Percentiles rank a stretch among this genome's conserved stretches.
Conservation (phyloP, 2,797 vertebrate species). For the Emys orbicularis region DNA sequence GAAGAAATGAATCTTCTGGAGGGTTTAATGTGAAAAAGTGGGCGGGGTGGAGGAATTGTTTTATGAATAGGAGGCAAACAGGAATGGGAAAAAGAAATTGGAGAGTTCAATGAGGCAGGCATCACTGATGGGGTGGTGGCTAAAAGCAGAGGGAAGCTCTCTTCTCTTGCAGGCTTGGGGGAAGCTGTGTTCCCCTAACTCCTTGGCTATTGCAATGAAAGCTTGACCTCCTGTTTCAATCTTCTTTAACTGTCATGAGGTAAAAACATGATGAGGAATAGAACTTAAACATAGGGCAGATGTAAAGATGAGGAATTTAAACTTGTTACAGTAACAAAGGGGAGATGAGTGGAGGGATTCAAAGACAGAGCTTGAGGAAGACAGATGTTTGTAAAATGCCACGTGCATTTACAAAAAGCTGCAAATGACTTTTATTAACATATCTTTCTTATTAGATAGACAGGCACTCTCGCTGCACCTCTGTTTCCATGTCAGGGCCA, state of each 20-base stretch:
- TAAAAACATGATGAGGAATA: neutral
- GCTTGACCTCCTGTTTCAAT: neutral
- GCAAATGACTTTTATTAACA: neutral
- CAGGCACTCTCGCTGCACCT: neutral
- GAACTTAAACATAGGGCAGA: neutral
- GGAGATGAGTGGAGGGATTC: neutral
- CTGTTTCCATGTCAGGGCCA: neutral
- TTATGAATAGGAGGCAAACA: neutral
- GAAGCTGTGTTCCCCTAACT: neutral
- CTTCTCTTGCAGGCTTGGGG: neutral
- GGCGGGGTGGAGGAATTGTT: neutral
- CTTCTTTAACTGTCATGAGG: neutral
- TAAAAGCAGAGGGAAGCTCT: neutral
- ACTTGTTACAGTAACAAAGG: neutral
- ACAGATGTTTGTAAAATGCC: neutral
- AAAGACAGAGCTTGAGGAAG: neutral
- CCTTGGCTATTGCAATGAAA: neutral
- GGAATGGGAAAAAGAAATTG: neutral
- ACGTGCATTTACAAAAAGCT: neutral
- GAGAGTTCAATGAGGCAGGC: neutral
- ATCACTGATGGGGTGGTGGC: neutral
- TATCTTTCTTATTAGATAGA: neutral
- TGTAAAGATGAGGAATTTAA: neutral
- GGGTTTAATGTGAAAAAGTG: neutral
- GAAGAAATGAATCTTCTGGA: conserved; percentile 8